phyloP scores from a whole-genome alignment of 2,888 invertebrate species.

The Pimpla rufipes region DNA sequence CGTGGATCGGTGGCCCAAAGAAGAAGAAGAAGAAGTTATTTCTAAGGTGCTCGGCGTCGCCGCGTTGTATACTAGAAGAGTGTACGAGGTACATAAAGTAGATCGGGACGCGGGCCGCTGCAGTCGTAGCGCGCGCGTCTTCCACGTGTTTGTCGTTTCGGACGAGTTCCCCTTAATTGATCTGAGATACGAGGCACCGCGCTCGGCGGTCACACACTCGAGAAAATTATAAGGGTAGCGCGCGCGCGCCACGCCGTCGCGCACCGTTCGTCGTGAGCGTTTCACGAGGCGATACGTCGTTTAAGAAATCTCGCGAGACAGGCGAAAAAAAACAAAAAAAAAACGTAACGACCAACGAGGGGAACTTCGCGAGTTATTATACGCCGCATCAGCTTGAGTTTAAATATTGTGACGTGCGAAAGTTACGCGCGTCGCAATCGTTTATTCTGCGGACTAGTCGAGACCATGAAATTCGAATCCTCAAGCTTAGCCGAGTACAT shows the following conservation, averaged over 20 bases:
- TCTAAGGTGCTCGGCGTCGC: background rate
- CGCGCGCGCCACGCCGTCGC: conserved; percentile 42
- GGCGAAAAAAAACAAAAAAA: conserved; percentile 20
- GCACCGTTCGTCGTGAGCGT: conserved; percentile 42
- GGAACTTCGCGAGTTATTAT: conserved; percentile 54
- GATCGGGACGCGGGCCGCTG: conserved; percentile 45
- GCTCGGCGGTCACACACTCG: conserved; percentile 51
- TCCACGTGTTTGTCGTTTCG: conserved; percentile 85
- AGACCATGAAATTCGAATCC: conserved; percentile 13
- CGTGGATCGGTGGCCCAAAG: background rate
- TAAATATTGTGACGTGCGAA: conserved; percentile 65
- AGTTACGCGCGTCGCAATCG: conserved; percentile 51
- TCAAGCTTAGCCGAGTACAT: background rate
- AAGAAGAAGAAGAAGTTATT: background rate
- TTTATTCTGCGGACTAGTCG: conserved; percentile 41
- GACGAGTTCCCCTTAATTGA: conserved; percentile 84
- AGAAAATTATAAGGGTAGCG: conserved; percentile 71
- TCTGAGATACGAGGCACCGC: conserved; percentile 83
- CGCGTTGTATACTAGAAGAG: background rate
- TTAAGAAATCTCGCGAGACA: conserved; percentile 55
- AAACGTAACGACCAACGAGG: conserved; percentile 9
- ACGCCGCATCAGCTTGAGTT: conserved; percentile 33
- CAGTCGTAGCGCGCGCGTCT: conserved; percentile 55
- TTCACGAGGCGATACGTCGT: conserved; percentile 68
- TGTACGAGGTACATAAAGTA: conserved; percentile 70